phyloP scores from a whole-genome alignment of 2,113 vertebrate genomes.

The Scomber scombrus region DNA sequence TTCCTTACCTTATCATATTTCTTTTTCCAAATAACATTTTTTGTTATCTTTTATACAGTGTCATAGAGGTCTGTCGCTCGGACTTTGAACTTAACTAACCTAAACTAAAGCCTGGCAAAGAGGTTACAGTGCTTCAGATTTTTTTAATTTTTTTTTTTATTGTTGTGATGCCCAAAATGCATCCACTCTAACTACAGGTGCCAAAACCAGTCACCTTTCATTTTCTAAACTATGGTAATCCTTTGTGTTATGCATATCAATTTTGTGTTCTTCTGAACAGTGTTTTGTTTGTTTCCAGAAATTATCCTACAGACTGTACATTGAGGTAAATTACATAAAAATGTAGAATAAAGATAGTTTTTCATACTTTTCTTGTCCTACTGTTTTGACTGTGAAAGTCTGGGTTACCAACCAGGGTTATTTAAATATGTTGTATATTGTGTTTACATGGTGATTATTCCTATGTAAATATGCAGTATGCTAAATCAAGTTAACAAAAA shows the following conservation, averaged over 20 bases:
- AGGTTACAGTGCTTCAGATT: conserved; percentile 17
- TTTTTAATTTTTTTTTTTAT: conserved; percentile 40
- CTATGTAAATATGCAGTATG: too few species aligned
- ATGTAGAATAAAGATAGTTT: conserved; percentile 87
- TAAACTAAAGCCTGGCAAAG: conserved; percentile 18
- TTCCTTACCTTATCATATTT: conserved; percentile 42
- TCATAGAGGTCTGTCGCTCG: conserved; percentile 1
- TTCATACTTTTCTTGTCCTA: conserved; percentile 58
- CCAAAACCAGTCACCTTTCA: conserved; percentile 54
- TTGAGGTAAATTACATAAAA: conserved; percentile 69
- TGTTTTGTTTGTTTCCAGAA: conserved; percentile 74
- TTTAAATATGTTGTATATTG: too few species aligned
- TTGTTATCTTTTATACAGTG: conserved; percentile 47
- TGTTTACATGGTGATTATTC: too few species aligned
- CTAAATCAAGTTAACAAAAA: too few species aligned
- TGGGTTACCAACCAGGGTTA: too few species aligned
- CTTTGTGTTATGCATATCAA: conserved; percentile 65
- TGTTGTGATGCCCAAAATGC: conserved; percentile 29
- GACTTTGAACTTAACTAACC: background rate
- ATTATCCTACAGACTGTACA: conserved; percentile 69
- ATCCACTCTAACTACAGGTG: conserved; percentile 44
- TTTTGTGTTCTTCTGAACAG: conserved; percentile 55
- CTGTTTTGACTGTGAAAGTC: background rate
- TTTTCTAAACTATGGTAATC: conserved; percentile 55
- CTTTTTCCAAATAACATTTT: conserved; percentile 19